phyloP scores from a whole-genome alignment of 1,140 invertebrate genomes.

The Elymnias hypermnestra region DNA sequence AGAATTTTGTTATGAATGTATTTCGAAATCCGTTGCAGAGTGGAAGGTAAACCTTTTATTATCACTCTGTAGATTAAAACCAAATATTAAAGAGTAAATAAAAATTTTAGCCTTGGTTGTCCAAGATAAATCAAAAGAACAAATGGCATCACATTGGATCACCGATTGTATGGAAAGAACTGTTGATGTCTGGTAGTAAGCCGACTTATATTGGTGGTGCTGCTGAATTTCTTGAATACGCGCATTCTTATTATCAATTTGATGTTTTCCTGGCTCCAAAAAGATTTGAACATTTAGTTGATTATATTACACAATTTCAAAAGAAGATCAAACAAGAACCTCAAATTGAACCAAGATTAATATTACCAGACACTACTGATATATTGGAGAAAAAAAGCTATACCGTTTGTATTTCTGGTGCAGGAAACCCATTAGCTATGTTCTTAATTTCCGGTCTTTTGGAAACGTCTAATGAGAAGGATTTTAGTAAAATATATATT shows the following conservation, averaged over 20 bases:
- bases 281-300: constrained; percentile 55
- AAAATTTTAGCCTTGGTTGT: constrained; percentile 54
- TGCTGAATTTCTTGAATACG: constrained; percentile 76
- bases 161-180: constrained; percentile 74
- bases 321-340: constrained; percentile 36
- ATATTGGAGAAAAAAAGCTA: constrained; percentile 22
- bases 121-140: constrained; percentile 61
- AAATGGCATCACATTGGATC: constrained; percentile 70
- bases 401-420: constrained; percentile 50
- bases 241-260: constrained; percentile 76
- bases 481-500: constrained; percentile 51
- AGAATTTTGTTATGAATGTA: constrained; percentile 52
- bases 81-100: background rate
- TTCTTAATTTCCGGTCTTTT: constrained; percentile 52
- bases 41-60: constrained; percentile 49
- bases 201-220: constrained; percentile 72
- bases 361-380: constrained; percentile 18
- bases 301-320: constrained; percentile 51
- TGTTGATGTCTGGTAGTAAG: constrained; percentile 67
- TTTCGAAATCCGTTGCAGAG: constrained; percentile 55
- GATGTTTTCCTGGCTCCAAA: constrained; percentile 57
- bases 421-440: constrained; percentile 39
- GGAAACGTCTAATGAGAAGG: constrained; percentile 28
- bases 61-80: background rate
- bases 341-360: constrained; percentile 7